phyloP scores from a whole-genome alignment of 2,888 invertebrate genomes.

The Drosophila infuscata region DNA sequence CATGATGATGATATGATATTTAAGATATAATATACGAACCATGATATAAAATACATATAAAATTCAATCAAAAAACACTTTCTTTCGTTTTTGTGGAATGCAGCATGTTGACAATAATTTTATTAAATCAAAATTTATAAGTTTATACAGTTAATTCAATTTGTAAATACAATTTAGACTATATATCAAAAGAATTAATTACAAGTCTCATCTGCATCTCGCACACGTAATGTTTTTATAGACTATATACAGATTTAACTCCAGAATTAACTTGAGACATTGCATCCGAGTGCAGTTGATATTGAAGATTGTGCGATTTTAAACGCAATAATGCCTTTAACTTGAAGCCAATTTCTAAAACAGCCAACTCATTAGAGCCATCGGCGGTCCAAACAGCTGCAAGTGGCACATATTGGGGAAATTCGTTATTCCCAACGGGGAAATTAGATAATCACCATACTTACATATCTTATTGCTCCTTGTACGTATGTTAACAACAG shows the following conservation, averaged over 20 bases:
- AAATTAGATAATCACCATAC: neutral
- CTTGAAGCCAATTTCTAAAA: conserved; percentile 71
- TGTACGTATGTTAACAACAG: conserved; percentile 82
- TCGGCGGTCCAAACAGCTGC: conserved; percentile 71
- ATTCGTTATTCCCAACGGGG: neutral
- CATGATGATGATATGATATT: conserved; percentile 32
- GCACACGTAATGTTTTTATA: conserved; percentile 50
- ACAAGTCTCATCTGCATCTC: conserved; percentile 24
- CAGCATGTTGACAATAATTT: conserved; percentile 4
- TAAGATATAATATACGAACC: conserved; percentile 44
- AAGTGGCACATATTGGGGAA: rapidly evolving
- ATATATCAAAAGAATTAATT: conserved; percentile 17
- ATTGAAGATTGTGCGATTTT: conserved; percentile 65
- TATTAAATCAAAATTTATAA: neutral
- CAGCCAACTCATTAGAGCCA: conserved; percentile 59
- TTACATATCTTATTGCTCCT: conserved; percentile 72
- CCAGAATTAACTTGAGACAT: conserved; percentile 81
- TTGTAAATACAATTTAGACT: conserved; percentile 50
- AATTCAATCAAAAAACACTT: neutral
- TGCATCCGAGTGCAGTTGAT: conserved; percentile 71
- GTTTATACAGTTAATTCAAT: conserved; percentile 35
- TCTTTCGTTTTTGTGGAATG: neutral
- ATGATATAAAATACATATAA: conserved; percentile 19
- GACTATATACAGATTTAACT: conserved; percentile 87
- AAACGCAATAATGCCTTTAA: conserved; percentile 59